Evolutionary conservation across 1,140 invertebrate species (phyloP).

Genomic region (Trichonephila inaurata): DNA sequence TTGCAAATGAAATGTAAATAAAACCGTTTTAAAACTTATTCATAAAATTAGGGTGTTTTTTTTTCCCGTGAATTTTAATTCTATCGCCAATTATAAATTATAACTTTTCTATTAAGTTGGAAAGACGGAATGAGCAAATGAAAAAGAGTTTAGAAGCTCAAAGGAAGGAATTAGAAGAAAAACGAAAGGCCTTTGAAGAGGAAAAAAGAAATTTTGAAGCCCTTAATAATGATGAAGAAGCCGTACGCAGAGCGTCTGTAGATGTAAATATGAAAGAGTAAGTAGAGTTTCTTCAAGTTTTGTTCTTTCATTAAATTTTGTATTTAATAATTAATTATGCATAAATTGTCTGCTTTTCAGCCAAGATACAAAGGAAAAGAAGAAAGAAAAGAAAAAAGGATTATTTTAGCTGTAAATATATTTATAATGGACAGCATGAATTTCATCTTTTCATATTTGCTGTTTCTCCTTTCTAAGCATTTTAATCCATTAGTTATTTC

Average conservation of each 20-base stretch:
- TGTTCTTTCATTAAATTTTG: not conserved
- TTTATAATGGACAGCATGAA: conserved; percentile 18
- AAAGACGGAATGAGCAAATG: conserved; percentile 85
- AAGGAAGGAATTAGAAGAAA: conserved; percentile 94
- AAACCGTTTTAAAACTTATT: not conserved
- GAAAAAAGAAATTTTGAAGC: conserved; percentile 85
- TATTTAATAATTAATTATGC: not conserved
- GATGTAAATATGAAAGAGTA: conserved; percentile 76
- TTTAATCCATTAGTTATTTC: conserved; percentile 27
- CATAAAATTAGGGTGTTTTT: not conserved
- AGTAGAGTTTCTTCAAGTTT: conserved; percentile 21
- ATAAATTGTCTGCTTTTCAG: conserved; percentile 25
- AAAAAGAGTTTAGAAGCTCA: conserved; percentile 90
- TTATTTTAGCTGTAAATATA: conserved; percentile 69
- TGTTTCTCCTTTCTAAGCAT: conserved; percentile 37
- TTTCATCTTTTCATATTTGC: conserved; percentile 17
- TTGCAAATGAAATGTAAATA: too few relatives aligned
- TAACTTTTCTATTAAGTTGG: not conserved
- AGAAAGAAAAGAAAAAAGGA: conserved; percentile 75
- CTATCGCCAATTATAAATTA: not conserved
- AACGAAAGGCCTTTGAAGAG: conserved; percentile 90
- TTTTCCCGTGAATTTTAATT: not conserved
- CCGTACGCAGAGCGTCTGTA: conserved; percentile 74
- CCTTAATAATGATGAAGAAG: conserved; percentile 77
- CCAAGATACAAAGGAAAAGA: conserved; percentile 70